Percentiles rank a stretch among this genome's conserved stretches.
Conservation (phyloP, 2,888 invertebrate species). For the Agrotis exclamationis region DNA sequence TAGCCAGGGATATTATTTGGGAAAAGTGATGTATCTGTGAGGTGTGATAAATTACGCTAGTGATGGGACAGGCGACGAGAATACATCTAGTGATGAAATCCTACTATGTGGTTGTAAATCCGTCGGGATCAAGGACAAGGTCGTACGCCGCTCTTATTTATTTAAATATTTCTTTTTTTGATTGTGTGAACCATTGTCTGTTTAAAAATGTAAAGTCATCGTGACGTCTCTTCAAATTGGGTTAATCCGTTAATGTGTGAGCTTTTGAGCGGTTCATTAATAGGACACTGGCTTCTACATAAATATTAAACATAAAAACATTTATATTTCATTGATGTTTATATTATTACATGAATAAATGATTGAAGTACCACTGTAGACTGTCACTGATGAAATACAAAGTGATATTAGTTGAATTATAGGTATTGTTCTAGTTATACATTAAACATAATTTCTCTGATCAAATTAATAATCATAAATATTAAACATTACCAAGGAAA, state of each 20-base stretch:
- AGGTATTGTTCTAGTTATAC: neutral
- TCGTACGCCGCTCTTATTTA: slow-evolving; percentile 26
- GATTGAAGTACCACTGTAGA: neutral
- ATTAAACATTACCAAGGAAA: slow-evolving; percentile 19
- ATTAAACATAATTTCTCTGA: slow-evolving; percentile 22
- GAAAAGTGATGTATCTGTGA: slow-evolving; percentile 33
- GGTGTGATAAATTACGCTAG: slow-evolving; percentile 33
- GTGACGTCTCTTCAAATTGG: slow-evolving; percentile 34
- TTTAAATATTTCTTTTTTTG: slow-evolving; percentile 32
- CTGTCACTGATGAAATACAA: neutral
- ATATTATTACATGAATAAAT: slow-evolving; percentile 21
- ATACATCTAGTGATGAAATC: slow-evolving; percentile 28
- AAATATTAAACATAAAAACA: neutral
- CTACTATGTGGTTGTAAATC: slow-evolving; percentile 24
- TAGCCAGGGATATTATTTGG: slow-evolving; percentile 29
- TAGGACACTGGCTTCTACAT: slow-evolving; percentile 19
- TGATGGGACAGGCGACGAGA: slow-evolving; percentile 18
- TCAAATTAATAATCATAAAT: slow-evolving; percentile 17
- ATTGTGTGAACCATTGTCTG: slow-evolving; percentile 31
- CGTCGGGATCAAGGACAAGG: slow-evolving; percentile 39
- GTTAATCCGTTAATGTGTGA: slow-evolving; percentile 51
- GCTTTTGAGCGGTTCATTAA: slow-evolving; percentile 55
- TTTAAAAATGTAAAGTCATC: slow-evolving; percentile 47
- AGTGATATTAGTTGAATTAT: slow-evolving; percentile 3
- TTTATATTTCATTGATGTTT: neutral